These are phyloP conservation scores for Puntigrus tetrazona DNA, from an alignment of 2,113 vertebrate genomes.

Conservation along the genomic window DNA sequence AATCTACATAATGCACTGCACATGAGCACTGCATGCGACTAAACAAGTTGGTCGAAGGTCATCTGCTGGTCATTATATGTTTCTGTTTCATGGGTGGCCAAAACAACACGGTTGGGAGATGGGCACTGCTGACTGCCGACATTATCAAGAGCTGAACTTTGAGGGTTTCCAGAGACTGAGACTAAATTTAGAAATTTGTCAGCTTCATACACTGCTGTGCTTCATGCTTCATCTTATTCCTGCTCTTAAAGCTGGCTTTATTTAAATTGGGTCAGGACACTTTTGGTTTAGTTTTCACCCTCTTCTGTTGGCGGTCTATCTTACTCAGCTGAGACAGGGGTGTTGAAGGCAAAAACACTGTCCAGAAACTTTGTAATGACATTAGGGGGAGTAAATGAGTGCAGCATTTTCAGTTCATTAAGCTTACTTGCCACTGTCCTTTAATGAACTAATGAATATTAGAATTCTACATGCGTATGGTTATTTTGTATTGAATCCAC, in stretches of 20 bases:
- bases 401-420: neutral
- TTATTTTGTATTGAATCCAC: neutral
- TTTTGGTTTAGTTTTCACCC: neutral
- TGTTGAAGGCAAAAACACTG: neutral
- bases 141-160: conserved; percentile 9
- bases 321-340: neutral
- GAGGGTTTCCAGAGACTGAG: conserved; percentile 24
- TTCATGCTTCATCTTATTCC: neutral
- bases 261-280: neutral
- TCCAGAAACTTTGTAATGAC: neutral
- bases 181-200: neutral
- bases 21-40: neutral
- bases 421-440: neutral
- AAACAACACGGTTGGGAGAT: neutral
- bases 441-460: neutral
- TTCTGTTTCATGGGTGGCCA: neutral
- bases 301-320: neutral
- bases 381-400: neutral
- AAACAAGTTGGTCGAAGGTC: neutral
- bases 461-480: neutral
- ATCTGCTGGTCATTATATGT: neutral
- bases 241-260: neutral
- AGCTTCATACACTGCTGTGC: neutral
- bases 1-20: neutral
- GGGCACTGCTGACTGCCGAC: neutral